Percentiles rank a stretch among this genome's conserved stretches.
phyloP scores from a whole-genome alignment of 23 tunicate genomes.

The Trididemnum nubilum region DNA sequence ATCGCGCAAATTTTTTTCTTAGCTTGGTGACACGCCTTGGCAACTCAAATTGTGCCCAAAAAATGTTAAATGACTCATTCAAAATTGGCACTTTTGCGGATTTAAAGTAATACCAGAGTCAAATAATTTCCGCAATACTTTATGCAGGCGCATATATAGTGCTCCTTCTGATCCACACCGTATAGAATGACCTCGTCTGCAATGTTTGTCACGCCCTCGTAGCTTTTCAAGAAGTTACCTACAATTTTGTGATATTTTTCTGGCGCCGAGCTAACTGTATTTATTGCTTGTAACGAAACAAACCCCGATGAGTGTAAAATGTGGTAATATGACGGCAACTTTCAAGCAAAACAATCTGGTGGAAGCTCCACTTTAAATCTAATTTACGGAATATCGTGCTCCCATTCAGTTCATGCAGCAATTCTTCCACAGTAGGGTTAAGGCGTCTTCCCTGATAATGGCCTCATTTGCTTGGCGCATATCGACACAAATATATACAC shows the following conservation, averaged over 20 bases:
- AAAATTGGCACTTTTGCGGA: slow-evolving; percentile 11
- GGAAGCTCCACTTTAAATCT: slow-evolving; percentile 41
- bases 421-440: slow-evolving; percentile 43
- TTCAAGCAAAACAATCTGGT: slow-evolving; percentile 30
- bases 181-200: slow-evolving; percentile 46
- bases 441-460: slow-evolving; percentile 24
- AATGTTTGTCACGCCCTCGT: slow-evolving; percentile 41
- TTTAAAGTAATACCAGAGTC: slow-evolving; percentile 29
- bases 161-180: slow-evolving; percentile 18
- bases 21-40: slow-evolving; percentile 27
- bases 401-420: slow-evolving; percentile 21
- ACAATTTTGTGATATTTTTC: slow-evolving; percentile 43
- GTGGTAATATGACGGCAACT: slow-evolving; percentile 22
- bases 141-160: not conserved
- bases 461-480: slow-evolving; percentile 33
- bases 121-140: slow-evolving; percentile 9
- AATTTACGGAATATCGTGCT: slow-evolving; percentile 29
- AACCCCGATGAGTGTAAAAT: slow-evolving; percentile 24
- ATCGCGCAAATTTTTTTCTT: slow-evolving; percentile 32
- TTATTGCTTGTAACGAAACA: slow-evolving; percentile 30
- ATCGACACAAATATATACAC: slow-evolving; percentile 18
- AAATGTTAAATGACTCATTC: slow-evolving; percentile 4
- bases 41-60: slow-evolving; percentile 32
- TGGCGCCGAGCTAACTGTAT: slow-evolving; percentile 39
- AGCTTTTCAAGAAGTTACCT: not conserved